Evolutionary conservation across 1,140 invertebrate species (phyloP).

Genomic region (Oryzaephilus surinamensis): DNA sequence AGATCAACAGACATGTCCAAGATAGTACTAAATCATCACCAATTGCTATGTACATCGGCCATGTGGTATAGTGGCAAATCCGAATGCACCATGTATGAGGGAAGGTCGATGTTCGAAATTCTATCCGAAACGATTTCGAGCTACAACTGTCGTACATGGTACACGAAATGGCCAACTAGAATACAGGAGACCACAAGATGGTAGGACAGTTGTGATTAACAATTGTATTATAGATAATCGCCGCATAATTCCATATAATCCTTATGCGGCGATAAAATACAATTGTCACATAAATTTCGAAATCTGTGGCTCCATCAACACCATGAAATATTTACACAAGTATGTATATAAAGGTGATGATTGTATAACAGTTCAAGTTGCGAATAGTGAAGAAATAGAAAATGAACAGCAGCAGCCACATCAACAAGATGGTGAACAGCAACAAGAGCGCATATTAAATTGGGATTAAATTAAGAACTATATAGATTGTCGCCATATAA

Average conservation of each 20-base stretch:
- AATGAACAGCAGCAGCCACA: too few relatives aligned
- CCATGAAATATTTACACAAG: not conserved
- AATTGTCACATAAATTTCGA: not conserved
- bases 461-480: not conserved
- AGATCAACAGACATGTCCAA: not conserved
- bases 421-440: too few relatives aligned
- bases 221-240: not conserved
- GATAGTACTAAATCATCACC: not conserved
- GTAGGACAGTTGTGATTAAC: not conserved
- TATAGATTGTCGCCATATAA: conserved; percentile 8
- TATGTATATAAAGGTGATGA: not conserved
- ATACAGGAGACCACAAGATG: not conserved
- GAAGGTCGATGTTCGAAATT: too few relatives aligned
- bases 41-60: not conserved
- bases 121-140: too few relatives aligned
- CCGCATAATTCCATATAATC: not conserved
- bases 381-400: not conserved
- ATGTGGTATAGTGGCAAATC: not conserved
- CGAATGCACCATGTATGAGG: too few relatives aligned
- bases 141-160: not conserved
- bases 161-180: not conserved
- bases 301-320: not conserved
- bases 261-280: not conserved
- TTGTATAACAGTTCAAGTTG: not conserved
- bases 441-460: not conserved